Conservation (phyloP, 2,113 vertebrate species). For the Microtus oregoni region DNA sequence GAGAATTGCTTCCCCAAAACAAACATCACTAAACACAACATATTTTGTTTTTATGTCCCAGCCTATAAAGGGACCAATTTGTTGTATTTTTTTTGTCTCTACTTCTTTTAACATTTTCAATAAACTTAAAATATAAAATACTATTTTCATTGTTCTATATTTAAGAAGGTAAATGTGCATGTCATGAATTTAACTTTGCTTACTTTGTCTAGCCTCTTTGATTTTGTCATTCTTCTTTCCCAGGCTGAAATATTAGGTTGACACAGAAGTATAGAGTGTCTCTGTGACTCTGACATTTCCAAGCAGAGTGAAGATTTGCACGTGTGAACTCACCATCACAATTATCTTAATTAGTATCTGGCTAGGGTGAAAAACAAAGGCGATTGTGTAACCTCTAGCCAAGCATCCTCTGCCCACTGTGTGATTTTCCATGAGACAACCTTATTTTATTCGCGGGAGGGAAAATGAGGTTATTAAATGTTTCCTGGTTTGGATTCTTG, state of each 20-base stretch:
- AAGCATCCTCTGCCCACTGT: background rate
- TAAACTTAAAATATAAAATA: background rate
- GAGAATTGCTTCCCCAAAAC: conserved; percentile 2
- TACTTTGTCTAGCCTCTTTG: background rate
- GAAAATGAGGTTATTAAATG: background rate
- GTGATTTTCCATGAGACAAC: background rate
- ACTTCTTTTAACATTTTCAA: background rate
- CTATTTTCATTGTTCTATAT: background rate
- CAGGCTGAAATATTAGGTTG: background rate
- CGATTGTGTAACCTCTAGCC: background rate
- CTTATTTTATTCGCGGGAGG: background rate
- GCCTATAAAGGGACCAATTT: background rate
- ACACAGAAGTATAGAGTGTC: background rate
- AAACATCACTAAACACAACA: background rate
- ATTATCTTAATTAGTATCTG: background rate
- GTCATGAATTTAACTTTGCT: background rate
- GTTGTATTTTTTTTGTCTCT: background rate
- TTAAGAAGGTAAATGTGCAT: background rate
- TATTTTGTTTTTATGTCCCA: background rate
- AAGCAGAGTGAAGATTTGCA: background rate
- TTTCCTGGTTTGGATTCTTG: background rate
- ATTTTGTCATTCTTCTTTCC: background rate
- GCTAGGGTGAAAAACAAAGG: background rate
- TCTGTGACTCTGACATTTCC: background rate
- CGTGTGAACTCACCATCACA: background rate